phyloP scores from a whole-genome alignment of 2,888 invertebrate genomes.

The Lasius platythorax region DNA sequence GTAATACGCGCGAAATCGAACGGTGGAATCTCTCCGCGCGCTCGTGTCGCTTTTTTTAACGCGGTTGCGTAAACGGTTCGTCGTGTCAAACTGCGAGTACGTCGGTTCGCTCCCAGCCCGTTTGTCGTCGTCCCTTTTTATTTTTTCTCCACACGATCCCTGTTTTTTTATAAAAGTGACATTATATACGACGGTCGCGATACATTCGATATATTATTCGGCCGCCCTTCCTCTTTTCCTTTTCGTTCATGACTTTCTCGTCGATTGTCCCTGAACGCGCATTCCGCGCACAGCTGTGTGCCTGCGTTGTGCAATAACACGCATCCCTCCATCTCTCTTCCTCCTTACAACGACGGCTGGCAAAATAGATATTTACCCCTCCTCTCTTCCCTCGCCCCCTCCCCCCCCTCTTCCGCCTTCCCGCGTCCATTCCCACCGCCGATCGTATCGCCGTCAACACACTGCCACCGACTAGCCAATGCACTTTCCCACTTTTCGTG shows the following conservation, averaged over 20 bases:
- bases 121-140: background rate
- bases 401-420: no score
- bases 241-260: conserved; percentile 37
- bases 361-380: conserved; percentile 78
- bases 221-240: background rate
- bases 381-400: background rate
- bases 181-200: background rate
- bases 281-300: conserved; percentile 78
- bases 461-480: conserved; percentile 62
- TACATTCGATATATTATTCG: background rate
- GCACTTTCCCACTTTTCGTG: conserved; percentile 66
- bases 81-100: background rate
- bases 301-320: conserved; percentile 75
- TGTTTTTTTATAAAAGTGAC: background rate
- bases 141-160: background rate
- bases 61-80: conserved; percentile 32
- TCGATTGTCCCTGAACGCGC: conserved; percentile 61
- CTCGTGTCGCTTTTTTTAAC: conserved; percentile 35
- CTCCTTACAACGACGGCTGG: conserved; percentile 66
- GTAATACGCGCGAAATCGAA: background rate
- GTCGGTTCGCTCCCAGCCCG: background rate
- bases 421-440: background rate
- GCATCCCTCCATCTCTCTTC: background rate
- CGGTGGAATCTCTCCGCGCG: background rate
- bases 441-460: conserved; percentile 22